phyloP scores from a whole-genome alignment of 2,797 vertebrate species.

The Taenioides sp. region DNA sequence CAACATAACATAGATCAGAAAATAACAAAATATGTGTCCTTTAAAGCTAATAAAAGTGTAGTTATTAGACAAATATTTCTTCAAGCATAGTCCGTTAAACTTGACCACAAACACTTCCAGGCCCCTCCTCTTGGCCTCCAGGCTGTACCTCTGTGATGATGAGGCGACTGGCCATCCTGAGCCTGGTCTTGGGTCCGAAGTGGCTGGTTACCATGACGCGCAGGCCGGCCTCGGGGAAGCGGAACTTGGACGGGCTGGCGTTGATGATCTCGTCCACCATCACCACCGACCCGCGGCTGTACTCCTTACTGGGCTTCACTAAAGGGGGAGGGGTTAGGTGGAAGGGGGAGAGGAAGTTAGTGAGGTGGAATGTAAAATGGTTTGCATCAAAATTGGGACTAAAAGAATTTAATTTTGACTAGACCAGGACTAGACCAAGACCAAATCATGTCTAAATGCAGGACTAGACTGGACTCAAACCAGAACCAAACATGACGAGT shows the following conservation, averaged over 20 bases:
- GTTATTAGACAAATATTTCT: neutral
- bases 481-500: too few relatives aligned
- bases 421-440: too few relatives aligned
- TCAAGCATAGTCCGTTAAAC: neutral
- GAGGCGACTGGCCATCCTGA: conserved; percentile 96
- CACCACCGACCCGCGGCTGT: conserved; percentile 86
- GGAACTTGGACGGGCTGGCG: conserved; percentile 90
- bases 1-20: too few relatives aligned
- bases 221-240: conserved; percentile 92
- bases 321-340: conserved; percentile 6
- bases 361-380: neutral
- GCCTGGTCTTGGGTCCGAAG: conserved; percentile 93
- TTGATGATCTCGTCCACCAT: conserved; percentile 98
- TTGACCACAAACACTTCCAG: neutral
- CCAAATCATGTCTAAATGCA: too few relatives aligned
- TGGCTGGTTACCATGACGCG: conserved; percentile 97
- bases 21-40: too few relatives aligned
- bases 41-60: too few relatives aligned
- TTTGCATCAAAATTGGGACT: neutral
- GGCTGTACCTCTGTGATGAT: conserved; percentile 93
- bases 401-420: too few relatives aligned
- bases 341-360: neutral
- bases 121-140: neutral
- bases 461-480: too few relatives aligned
- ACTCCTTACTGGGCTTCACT: conserved; percentile 88